These are phyloP conservation scores for Monarcha castaneiventris DNA, from an alignment of 2,113 vertebrate species.

Conservation along the genomic window DNA sequence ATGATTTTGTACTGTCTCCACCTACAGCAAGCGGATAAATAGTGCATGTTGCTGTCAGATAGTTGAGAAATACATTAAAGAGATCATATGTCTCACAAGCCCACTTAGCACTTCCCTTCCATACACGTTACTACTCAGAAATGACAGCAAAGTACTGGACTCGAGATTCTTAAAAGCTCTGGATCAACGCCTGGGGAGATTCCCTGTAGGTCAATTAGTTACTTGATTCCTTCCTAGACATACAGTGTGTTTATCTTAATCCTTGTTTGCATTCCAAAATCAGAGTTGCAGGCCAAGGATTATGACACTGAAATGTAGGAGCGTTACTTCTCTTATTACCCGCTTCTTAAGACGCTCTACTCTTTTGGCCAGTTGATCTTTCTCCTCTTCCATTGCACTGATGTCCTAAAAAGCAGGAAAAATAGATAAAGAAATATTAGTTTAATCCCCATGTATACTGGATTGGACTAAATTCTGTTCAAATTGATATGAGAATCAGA, in stretches of 20 bases:
- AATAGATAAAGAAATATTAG: neutral
- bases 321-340: conserved; percentile 75
- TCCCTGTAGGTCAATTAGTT: conserved; percentile 68
- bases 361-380: conserved; percentile 92
- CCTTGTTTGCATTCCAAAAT: conserved; percentile 82
- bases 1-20: conserved; percentile 96
- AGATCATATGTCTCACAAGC: conserved; percentile 64
- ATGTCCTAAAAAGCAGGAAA: conserved; percentile 84
- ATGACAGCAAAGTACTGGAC: conserved; percentile 59
- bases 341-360: conserved; percentile 94
- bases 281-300: conserved; percentile 64
- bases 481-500: neutral
- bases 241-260: conserved; percentile 67
- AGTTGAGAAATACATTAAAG: conserved; percentile 62
- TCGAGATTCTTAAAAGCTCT: conserved; percentile 64
- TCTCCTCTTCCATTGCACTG: conserved; percentile 95
- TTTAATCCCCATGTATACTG: neutral
- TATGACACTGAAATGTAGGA: conserved; percentile 36
- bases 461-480: neutral
- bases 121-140: conserved; percentile 66
- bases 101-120: conserved; percentile 66
- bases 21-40: conserved; percentile 81
- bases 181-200: conserved; percentile 67
- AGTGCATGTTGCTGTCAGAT: conserved; percentile 66
- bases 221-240: conserved; percentile 66